Conservation (phyloP, 2,113 vertebrate genomes). For the Hydrolagus affinis region DNA sequence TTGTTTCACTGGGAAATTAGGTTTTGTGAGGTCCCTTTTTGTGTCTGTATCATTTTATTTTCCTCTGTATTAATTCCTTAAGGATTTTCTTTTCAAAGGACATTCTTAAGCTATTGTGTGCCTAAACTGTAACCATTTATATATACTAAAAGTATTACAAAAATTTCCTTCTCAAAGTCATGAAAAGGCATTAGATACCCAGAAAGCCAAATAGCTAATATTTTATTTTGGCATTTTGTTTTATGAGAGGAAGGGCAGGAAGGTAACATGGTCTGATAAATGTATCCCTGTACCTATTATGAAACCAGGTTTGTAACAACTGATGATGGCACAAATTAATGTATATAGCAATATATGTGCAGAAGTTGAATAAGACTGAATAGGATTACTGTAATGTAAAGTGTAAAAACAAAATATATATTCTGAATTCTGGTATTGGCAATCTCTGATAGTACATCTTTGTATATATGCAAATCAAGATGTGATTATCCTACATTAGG, state of each 20-base stretch:
- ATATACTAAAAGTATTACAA: neutral
- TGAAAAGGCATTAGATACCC: neutral
- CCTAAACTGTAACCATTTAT: slow-evolving; percentile 17
- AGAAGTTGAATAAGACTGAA: slow-evolving; percentile 22
- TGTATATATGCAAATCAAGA: slow-evolving; percentile 16
- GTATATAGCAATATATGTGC: slow-evolving; percentile 22
- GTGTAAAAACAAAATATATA: slow-evolving; percentile 26
- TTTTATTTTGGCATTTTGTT: neutral
- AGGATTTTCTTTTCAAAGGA: neutral
- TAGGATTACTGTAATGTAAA: slow-evolving; percentile 27
- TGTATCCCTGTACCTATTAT: neutral
- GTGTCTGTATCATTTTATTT: slow-evolving; percentile 3
- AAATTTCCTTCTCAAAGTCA: neutral
- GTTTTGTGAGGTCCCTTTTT: slow-evolving; percentile 26
- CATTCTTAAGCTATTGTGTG: slow-evolving; percentile 18
- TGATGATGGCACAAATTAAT: slow-evolving; percentile 3
- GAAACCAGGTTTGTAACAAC: neutral
- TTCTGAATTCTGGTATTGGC: slow-evolving; percentile 26
- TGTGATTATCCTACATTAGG: slow-evolving; percentile 5
- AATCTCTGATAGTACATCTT: slow-evolving; percentile 22
- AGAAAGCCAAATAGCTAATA: neutral
- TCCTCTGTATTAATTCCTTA: slow-evolving; percentile 1
- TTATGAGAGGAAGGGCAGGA: neutral
- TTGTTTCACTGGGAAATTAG: slow-evolving; percentile 21
- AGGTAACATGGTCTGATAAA: neutral